Evolutionary conservation across 1,140 invertebrate genomes (phyloP).

Genomic region (Drosophila nigromelanica): DNA sequence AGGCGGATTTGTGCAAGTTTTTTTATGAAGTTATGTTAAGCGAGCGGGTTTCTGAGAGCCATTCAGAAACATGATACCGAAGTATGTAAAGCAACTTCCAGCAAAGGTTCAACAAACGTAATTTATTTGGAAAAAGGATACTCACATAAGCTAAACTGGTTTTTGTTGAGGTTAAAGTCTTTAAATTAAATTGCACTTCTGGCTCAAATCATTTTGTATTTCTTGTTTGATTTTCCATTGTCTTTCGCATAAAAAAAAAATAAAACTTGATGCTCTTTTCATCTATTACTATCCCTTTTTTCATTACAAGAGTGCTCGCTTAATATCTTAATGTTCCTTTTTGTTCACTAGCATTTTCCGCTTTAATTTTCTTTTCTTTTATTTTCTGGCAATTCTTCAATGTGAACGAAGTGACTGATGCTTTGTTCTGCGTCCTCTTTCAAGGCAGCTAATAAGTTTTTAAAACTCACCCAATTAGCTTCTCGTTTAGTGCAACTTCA

Average conservation of each 20-base stretch:
- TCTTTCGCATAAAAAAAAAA: background rate
- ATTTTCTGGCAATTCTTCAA: background rate
- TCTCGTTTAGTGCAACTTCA: slow-evolving; percentile 48
- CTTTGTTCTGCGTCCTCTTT: slow-evolving; percentile 41
- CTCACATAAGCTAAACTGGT: too few species aligned
- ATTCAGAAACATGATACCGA: slow-evolving; percentile 7
- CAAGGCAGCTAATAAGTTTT: slow-evolving; percentile 66
- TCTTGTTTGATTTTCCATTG: background rate
- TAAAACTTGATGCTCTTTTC: background rate
- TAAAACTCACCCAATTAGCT: slow-evolving; percentile 73
- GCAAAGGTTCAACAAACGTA: background rate
- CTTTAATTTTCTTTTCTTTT: background rate
- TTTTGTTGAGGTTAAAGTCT: background rate
- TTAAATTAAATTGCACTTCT: background rate
- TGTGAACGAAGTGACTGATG: background rate
- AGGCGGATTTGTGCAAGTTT: slow-evolving; percentile 32
- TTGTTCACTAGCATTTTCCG: background rate
- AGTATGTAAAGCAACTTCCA: background rate
- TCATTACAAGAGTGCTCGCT: slow-evolving; percentile 11
- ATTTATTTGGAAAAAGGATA: too few species aligned
- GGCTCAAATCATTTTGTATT: background rate
- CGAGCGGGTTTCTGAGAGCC: slow-evolving; percentile 27
- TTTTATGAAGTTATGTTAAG: slow-evolving; percentile 20
- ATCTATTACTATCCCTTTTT: background rate
- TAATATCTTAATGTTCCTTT: slow-evolving; percentile 19